Evolutionary conservation across 2,888 invertebrate genomes (phyloP).

Genomic region (Limnephilus rhombicus): DNA sequence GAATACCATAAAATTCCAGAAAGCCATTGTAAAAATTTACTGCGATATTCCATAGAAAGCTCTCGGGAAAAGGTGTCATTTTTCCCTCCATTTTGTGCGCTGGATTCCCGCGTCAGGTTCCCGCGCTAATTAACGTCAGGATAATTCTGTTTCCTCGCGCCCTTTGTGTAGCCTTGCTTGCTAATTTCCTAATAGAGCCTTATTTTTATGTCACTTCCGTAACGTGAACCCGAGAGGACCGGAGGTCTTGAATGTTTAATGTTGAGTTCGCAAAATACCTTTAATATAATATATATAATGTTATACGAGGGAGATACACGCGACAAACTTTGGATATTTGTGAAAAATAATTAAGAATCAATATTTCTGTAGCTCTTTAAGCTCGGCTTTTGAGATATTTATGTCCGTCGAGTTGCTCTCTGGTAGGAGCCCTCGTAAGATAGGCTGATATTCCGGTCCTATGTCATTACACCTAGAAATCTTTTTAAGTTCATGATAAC

Average conservation of each 20-base stretch:
- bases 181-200: slow-evolving; percentile 78
- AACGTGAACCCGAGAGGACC: slow-evolving; percentile 34
- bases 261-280: background rate
- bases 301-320: background rate
- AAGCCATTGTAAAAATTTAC: background rate
- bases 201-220: slow-evolving; percentile 74
- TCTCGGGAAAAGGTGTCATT: background rate
- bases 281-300: background rate
- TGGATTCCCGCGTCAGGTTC: slow-evolving; percentile 41
- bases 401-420: too few species aligned
- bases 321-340: background rate
- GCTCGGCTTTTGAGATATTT: too few species aligned
- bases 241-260: slow-evolving; percentile 52
- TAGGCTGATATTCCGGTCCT: too few species aligned
- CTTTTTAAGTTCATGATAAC: too few species aligned
- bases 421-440: too few species aligned
- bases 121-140: slow-evolving; percentile 51
- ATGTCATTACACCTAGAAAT: too few species aligned
- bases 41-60: background rate
- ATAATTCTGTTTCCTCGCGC: slow-evolving; percentile 50
- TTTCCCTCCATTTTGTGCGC: slow-evolving; percentile 23
- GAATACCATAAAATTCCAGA: background rate
- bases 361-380: background rate
- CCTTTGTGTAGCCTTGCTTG: slow-evolving; percentile 59
- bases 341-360: background rate